phyloP scores from a whole-genome alignment of 2,113 vertebrate genomes.

The Ptilorrhoa leucosticta region DNA sequence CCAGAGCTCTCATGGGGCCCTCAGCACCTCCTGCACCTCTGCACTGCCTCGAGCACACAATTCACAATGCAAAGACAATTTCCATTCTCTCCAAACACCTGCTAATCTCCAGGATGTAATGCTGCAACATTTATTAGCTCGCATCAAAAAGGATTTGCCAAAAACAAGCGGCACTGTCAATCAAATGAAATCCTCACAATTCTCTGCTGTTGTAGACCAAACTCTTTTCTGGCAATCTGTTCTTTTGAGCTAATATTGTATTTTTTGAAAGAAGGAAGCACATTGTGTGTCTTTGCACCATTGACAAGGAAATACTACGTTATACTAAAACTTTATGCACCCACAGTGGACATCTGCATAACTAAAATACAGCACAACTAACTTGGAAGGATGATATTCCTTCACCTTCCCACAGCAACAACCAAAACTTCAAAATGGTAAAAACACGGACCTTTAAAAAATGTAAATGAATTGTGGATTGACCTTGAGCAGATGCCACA shows the following conservation, averaged over 20 bases:
- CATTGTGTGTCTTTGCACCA: background rate
- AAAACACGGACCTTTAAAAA: background rate
- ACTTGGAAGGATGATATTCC: background rate
- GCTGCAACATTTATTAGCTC: background rate
- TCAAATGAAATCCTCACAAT: background rate
- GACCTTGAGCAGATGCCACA: background rate
- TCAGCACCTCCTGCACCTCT: background rate
- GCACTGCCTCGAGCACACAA: background rate
- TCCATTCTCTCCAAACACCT: background rate
- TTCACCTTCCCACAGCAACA: background rate
- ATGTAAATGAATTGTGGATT: background rate
- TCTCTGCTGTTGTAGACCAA: background rate
- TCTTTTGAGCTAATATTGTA: background rate
- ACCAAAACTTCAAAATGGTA: background rate
- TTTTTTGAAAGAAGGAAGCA: background rate
- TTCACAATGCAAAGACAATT: background rate
- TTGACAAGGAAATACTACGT: background rate
- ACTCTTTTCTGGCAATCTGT: background rate
- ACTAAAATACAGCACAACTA: background rate
- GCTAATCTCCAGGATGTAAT: background rate
- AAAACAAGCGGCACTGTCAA: background rate
- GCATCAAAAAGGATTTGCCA: constrained; percentile 6
- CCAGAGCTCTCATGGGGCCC: background rate
- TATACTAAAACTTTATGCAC: background rate
- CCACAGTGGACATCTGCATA: background rate